Evolutionary conservation across 2,888 invertebrate species (phyloP), one percentile per base, ranked within the genome.

Genomic region (Rhimphoctona megacephalus): DNA sequence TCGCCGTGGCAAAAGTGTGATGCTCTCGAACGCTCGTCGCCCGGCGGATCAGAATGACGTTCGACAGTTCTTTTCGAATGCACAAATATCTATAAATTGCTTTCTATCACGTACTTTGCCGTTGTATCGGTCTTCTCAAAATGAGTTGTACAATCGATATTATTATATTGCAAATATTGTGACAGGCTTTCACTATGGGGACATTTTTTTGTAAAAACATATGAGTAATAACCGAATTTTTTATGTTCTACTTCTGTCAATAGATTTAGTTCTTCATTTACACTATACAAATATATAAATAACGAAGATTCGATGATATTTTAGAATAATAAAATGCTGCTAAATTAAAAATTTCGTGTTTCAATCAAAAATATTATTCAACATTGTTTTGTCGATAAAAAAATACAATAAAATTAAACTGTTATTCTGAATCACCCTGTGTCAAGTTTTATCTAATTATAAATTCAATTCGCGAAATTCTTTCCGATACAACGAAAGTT

Each of bases 1-100:
- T 80, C 72, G 11, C 66, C 72, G 85, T n/a, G 76, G 73, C 66
- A 43, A 39, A 70, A 79, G 61, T 36, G 76, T 30, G 81, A 81
- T 81, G 19, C 43, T 76, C 33, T 79, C 61, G 69, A 57, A 72
- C 39, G 33, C 36, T 54, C 64, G 49, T 17, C 30, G 22, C 39
- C 78, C 78, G 84, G 61, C 81, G 83, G 78, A 69, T 64, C 77
- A n/a, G 64, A 30, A 22, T 22, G 46, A 57, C n/a, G 70, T 36
- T 46, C 67, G 49, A 69, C 49, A 46, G 46, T 36, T 79, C 33
- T 57, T 79, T 52, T 52, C 36, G 22, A 33, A 70, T 22, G n/a
- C 43, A 43, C 33, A n/a, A 78, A 79, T 69, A 30, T 79, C 39
- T 30, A 49, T 33, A 36, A 39, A 78, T 49, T 77, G 49, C 36